phyloP scores from a whole-genome alignment of 2,888 invertebrate genomes.

The Dermolepida albohirtum region DNA sequence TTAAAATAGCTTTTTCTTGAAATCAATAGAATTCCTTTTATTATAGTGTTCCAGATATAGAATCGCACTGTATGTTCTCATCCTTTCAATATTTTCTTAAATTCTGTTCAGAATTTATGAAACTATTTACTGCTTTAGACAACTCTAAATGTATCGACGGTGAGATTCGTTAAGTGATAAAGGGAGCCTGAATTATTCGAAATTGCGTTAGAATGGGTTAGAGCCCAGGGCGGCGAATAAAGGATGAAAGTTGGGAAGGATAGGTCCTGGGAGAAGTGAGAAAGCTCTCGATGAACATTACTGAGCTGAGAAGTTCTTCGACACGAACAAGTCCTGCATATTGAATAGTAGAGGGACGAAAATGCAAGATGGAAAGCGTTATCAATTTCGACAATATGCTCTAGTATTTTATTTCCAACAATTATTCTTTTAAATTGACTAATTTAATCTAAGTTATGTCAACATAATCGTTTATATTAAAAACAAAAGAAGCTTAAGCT shows the following conservation, averaged over 20 bases:
- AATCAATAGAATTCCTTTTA: no score
- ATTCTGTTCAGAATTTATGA: neutral
- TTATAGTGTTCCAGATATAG: no score
- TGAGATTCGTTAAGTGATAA: constrained; percentile 28
- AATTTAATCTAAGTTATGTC: neutral
- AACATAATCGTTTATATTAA: no score
- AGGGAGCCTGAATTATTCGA: constrained; percentile 28
- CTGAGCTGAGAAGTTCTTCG: constrained; percentile 60
- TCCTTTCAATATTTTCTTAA: neutral
- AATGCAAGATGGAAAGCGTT: constrained; percentile 18
- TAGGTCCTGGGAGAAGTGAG: constrained; percentile 59
- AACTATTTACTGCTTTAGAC: constrained; percentile 4
- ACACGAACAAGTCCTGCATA: constrained; percentile 57
- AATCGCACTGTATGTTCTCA: no score
- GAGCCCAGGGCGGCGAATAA: constrained; percentile 50
- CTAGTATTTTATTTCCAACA: neutral
- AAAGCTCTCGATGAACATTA: constrained; percentile 61
- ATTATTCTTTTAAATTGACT: neutral
- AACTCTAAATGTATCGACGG: constrained; percentile 19
- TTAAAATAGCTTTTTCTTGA: no score
- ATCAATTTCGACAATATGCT: constrained; percentile 3
- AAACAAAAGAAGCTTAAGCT: no score
- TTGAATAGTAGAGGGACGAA: constrained; percentile 54
- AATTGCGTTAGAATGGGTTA: constrained; percentile 36
- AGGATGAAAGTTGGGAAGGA: constrained; percentile 58